Percentiles rank a stretch among this genome's conserved stretches.
These are phyloP conservation scores for Pantherophis vulpinus DNA, from an alignment of 2,797 vertebrate species.

Conservation along the genomic window DNA sequence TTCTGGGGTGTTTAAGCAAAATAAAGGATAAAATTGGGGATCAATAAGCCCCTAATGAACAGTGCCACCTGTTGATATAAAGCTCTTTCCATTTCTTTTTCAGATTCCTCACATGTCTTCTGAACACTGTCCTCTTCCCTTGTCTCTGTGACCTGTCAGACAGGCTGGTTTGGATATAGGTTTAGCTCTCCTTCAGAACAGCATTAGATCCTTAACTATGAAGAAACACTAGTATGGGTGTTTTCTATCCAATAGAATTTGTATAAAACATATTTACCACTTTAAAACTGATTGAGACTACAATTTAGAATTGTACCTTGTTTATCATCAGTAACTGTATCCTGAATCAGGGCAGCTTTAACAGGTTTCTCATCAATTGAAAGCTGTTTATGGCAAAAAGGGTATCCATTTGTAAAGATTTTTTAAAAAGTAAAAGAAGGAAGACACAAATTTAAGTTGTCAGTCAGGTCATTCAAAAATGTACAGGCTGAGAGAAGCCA, in stretches of 20 bases:
- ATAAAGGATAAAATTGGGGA: background rate
- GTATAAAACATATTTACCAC: background rate
- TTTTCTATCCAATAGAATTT: background rate
- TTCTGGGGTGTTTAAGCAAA: background rate
- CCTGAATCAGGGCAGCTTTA: slow-evolving; percentile 63
- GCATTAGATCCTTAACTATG: background rate
- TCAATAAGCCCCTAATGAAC: background rate
- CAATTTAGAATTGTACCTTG: slow-evolving; percentile 69
- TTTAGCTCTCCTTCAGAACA: background rate
- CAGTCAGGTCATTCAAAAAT: slow-evolving; percentile 7
- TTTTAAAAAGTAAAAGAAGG: background rate
- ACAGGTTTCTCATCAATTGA: slow-evolving; percentile 67
- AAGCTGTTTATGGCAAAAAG: slow-evolving; percentile 64
- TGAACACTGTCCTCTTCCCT: background rate
- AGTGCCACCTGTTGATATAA: background rate
- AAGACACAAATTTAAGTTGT: background rate
- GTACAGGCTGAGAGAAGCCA: background rate
- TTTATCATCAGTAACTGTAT: slow-evolving; percentile 69
- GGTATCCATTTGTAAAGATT: slow-evolving; percentile 40
- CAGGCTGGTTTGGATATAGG: background rate
- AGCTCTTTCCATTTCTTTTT: background rate
- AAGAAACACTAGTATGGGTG: background rate
- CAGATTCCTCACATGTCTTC: background rate
- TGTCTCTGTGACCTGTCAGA: background rate
- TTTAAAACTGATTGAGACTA: background rate